Evolutionary conservation across 2,888 invertebrate genomes (phyloP).

Genomic region (Ophraella communa): DNA sequence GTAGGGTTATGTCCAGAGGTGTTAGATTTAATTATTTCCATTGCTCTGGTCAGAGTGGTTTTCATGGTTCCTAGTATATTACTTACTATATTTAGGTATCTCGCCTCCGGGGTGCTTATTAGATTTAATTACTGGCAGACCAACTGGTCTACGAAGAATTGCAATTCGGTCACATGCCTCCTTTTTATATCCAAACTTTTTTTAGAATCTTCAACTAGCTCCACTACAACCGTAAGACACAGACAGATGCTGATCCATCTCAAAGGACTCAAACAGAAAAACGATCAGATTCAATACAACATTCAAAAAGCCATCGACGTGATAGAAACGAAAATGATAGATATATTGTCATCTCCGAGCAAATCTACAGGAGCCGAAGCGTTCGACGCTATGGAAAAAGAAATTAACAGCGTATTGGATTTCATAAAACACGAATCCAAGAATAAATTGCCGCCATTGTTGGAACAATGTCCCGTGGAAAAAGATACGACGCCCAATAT

Average conservation of each 20-base stretch:
- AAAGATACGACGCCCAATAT: no score
- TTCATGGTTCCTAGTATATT: no score
- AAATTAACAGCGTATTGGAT: slow-evolving; percentile 48
- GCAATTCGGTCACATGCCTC: neutral
- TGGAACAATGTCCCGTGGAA: neutral
- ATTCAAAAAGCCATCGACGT: slow-evolving; percentile 50
- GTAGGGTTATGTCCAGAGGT: no score
- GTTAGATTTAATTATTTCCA: no score
- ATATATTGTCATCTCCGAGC: slow-evolving; percentile 37
- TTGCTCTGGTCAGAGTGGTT: no score
- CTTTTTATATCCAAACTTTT: neutral
- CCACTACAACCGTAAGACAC: slow-evolving; percentile 9
- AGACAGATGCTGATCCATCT: slow-evolving; percentile 40
- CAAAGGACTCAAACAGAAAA: slow-evolving; percentile 40
- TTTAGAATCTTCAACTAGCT: neutral
- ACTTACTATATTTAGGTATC: no score
- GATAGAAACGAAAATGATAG: slow-evolving; percentile 50
- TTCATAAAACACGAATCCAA: slow-evolving; percentile 39
- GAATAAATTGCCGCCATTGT: neutral
- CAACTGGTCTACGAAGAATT: neutral
- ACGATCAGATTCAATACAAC: slow-evolving; percentile 46
- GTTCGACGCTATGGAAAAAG: slow-evolving; percentile 49
- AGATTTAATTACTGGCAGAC: no score
- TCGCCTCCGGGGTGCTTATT: no score
- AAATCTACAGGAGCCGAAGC: slow-evolving; percentile 41